A percentile compares a stretch with the other conserved stretches of the same genome.
Evolutionary conservation across 2,797 vertebrate species (phyloP).

Genomic region (Poecilia wingei): DNA sequence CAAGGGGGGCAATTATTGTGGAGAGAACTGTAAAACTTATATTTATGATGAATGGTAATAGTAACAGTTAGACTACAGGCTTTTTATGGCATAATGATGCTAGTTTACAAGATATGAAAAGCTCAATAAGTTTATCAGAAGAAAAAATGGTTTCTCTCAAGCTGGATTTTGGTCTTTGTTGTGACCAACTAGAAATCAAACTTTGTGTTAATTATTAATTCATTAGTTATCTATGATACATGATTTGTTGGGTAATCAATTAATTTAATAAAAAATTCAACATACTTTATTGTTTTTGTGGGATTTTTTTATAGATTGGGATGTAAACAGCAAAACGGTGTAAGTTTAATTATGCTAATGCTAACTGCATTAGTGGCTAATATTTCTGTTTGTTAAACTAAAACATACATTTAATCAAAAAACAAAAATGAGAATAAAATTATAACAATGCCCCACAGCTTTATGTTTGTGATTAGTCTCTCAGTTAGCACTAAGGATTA

Average conservation of each 20-base stretch:
- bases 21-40: neutral
- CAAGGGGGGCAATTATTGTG: neutral
- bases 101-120: neutral
- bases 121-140: neutral
- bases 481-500: neutral
- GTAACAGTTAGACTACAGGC: neutral
- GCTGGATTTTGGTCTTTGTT: neutral
- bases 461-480: neutral
- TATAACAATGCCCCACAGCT: neutral
- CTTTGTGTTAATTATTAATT: neutral
- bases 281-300: neutral
- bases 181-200: neutral
- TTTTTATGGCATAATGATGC: neutral
- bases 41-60: neutral
- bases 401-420: neutral
- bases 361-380: neutral
- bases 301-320: neutral
- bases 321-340: neutral
- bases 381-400: neutral
- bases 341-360: neutral
- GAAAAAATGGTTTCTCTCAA: neutral
- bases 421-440: neutral
- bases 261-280: neutral
- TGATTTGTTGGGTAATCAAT: neutral
- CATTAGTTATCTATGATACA: neutral